phyloP scores from a whole-genome alignment of 2,797 vertebrate genomes.

The Arrhamphus sclerolepis region DNA sequence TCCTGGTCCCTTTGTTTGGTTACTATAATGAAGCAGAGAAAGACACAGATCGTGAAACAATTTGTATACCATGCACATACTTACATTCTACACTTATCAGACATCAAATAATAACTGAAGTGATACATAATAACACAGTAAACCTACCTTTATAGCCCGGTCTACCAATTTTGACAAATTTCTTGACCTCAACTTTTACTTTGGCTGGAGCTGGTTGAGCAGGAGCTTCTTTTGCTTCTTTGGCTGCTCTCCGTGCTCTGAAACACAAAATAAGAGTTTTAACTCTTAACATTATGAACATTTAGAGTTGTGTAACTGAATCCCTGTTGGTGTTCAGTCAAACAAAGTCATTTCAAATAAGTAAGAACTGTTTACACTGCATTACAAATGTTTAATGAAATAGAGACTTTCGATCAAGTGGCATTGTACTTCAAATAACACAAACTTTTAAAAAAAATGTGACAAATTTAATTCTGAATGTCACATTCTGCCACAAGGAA shows the following conservation, averaged over 20 bases:
- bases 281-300: neutral
- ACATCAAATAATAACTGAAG: neutral
- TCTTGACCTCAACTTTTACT: slow-evolving; percentile 97
- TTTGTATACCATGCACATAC: neutral
- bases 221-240: slow-evolving; percentile 97
- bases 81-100: neutral
- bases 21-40: slow-evolving; percentile 74
- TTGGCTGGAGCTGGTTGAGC: slow-evolving; percentile 96
- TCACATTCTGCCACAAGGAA: no score
- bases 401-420: neutral
- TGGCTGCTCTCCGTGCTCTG: slow-evolving; percentile 94
- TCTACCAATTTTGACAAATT: slow-evolving; percentile 97
- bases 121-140: neutral
- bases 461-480: neutral
- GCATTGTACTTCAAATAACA: neutral
- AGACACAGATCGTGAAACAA: neutral
- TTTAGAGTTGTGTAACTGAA: no score
- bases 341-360: no score
- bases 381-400: neutral
- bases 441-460: slow-evolving; percentile 1
- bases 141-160: slow-evolving; percentile 94
- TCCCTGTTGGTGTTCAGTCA: neutral
- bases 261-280: slow-evolving; percentile 1
- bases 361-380: no score
- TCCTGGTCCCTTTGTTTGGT: slow-evolving; percentile 97